Conservation (phyloP, 2,113 vertebrate genomes). For the Mellivora capensis region DNA sequence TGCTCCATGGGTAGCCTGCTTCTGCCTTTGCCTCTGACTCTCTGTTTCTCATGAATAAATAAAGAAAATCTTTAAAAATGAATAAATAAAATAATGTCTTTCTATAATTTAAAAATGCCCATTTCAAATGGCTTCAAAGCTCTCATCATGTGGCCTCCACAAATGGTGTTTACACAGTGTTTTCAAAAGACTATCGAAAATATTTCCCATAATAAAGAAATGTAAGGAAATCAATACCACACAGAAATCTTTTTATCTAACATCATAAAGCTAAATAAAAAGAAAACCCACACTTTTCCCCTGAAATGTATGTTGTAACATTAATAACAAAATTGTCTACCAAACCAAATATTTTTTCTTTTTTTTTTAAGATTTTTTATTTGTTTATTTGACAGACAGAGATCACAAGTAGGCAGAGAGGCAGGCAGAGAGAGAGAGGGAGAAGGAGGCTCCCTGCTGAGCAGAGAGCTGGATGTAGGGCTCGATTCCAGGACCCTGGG, state of each 20-base stretch:
- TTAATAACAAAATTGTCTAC: not conserved
- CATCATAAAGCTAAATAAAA: slow-evolving; percentile 25
- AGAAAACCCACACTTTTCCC: not conserved
- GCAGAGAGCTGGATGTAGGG: too few relatives aligned
- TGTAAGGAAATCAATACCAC: slow-evolving; percentile 19
- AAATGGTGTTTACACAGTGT: not conserved
- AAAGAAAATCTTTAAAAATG: too few relatives aligned
- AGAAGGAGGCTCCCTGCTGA: too few relatives aligned
- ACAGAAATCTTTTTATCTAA: not conserved
- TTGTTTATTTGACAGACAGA: too few relatives aligned
- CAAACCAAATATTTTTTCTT: not conserved
- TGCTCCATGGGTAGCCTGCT: too few relatives aligned
- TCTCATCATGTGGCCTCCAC: not conserved
- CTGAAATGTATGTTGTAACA: not conserved
- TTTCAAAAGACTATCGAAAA: not conserved
- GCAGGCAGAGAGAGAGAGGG: too few relatives aligned
- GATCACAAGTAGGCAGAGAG: not conserved
- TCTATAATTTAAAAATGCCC: not conserved
- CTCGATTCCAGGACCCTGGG: too few relatives aligned
- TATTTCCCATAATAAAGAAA: not conserved
- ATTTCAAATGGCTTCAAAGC: slow-evolving; percentile 7
- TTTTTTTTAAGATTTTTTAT: too few relatives aligned
- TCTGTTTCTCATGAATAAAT: too few relatives aligned
- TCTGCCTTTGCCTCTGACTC: too few relatives aligned
- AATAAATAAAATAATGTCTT: not conserved